These are phyloP conservation scores for Lithobates pipiens DNA, from an alignment of 2,797 vertebrate species.

Conservation along the genomic window DNA sequence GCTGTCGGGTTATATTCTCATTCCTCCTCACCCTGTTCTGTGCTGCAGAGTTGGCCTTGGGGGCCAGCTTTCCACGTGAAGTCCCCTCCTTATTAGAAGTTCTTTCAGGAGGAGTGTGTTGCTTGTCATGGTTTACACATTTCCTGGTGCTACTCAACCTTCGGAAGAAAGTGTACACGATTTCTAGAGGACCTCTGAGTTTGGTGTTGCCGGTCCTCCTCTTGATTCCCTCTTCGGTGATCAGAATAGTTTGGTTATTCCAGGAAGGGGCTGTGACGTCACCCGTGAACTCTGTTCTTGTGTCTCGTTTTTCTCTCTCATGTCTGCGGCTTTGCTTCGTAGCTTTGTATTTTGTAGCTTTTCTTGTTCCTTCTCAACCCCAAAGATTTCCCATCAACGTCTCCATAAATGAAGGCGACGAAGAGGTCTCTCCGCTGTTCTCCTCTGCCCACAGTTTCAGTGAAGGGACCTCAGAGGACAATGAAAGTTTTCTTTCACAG, in stretches of 20 bases:
- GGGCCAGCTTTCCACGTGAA: conserved; percentile 74
- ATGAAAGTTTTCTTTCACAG: conserved; percentile 86
- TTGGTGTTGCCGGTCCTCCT: conserved; percentile 79
- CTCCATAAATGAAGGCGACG: conserved; percentile 73
- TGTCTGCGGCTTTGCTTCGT: conserved; percentile 76
- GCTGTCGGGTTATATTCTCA: conserved; percentile 77
- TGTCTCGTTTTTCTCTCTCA: conserved; percentile 78
- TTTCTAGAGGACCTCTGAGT: conserved; percentile 79
- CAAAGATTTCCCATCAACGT: conserved; percentile 63
- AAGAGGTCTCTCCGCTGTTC: conserved; percentile 73
- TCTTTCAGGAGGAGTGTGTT: conserved; percentile 77
- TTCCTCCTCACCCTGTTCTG: conserved; percentile 77
- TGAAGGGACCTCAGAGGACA: conserved; percentile 85
- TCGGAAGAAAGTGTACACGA: conserved; percentile 71
- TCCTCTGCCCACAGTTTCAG: conserved; percentile 65
- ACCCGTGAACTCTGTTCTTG: conserved; percentile 68
- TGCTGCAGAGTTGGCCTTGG: conserved; percentile 75
- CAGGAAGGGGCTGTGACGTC: conserved; percentile 69
- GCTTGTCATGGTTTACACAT: conserved; percentile 88
- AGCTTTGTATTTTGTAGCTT: conserved; percentile 80
- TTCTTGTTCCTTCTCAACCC: conserved; percentile 72
- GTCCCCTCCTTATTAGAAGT: conserved; percentile 81
- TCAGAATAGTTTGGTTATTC: conserved; percentile 80
- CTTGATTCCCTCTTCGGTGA: conserved; percentile 79
- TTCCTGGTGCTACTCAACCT: conserved; percentile 76